phyloP scores from a whole-genome alignment of 2,888 invertebrate species.

The Hyalella azteca region DNA sequence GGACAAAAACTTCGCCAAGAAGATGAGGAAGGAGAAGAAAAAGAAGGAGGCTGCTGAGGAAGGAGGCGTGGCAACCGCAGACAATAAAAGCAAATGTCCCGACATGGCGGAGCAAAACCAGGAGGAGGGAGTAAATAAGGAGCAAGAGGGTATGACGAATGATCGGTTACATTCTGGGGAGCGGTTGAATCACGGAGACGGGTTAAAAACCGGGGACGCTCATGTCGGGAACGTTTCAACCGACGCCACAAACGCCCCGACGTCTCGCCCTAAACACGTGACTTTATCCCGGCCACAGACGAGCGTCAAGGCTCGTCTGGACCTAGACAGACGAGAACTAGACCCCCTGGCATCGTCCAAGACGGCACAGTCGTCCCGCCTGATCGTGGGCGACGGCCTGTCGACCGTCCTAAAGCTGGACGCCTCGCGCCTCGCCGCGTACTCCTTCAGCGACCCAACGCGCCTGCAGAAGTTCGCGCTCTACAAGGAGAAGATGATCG shows the following conservation, averaged over 20 bases:
- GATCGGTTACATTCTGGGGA: too few species aligned
- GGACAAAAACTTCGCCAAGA: conserved; percentile 14
- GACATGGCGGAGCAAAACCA: not conserved
- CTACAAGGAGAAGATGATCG: conserved; percentile 15
- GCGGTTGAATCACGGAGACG: too few species aligned
- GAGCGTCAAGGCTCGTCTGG: not conserved
- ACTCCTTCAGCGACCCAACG: conserved; percentile 2
- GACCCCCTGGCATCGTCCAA: conserved; percentile 13
- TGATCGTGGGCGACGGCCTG: not conserved
- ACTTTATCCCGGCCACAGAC: not conserved
- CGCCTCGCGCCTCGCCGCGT: not conserved
- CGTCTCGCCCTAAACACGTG: not conserved
- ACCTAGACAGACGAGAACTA: not conserved
- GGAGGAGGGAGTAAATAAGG: not conserved
- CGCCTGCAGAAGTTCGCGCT: conserved; percentile 5
- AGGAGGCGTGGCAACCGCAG: not conserved
- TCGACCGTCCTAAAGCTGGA: conserved; percentile 21
- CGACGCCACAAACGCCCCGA: not conserved
- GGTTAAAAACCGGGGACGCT: too few species aligned
- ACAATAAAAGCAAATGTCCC: not conserved
- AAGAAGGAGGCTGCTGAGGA: not conserved
- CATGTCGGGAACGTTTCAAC: not conserved
- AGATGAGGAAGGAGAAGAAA: conserved; percentile 20
- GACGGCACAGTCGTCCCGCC: not conserved
- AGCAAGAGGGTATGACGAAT: too few species aligned